Evolutionary conservation across 2,113 vertebrate species (phyloP).

Genomic region (Pterophyllum scalare): DNA sequence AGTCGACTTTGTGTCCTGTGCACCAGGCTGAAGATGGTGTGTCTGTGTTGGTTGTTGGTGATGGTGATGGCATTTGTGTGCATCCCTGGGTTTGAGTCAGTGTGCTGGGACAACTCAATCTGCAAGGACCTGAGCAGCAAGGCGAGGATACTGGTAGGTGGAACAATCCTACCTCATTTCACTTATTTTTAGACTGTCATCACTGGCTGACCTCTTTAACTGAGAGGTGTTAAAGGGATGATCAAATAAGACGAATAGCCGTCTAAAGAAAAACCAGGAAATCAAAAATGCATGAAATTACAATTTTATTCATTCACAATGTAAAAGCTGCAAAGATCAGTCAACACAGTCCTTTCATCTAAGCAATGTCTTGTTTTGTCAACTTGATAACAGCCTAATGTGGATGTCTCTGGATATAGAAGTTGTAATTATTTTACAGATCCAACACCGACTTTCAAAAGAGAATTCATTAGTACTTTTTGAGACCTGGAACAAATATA

Average conservation of each 20-base stretch:
- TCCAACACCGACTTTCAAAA: neutral
- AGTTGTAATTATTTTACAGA: neutral
- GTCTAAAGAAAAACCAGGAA: no score
- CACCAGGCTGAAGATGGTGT: slow-evolving; percentile 78
- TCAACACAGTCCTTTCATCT: neutral
- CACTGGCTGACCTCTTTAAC: neutral
- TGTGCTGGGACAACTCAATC: slow-evolving; percentile 77
- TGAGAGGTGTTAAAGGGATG: no score
- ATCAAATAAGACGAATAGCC: no score
- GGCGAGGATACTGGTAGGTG: slow-evolving; percentile 80
- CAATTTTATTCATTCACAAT: neutral
- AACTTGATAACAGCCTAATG: neutral
- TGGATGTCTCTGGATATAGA: neutral
- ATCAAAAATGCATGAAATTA: no score
- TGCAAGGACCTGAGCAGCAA: slow-evolving; percentile 81
- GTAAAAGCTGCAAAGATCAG: neutral
- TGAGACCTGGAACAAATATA: neutral
- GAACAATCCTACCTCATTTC: neutral
- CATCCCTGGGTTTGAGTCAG: slow-evolving; percentile 55
- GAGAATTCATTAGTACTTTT: neutral
- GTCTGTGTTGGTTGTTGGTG: slow-evolving; percentile 65
- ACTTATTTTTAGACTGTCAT: neutral
- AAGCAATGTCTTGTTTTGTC: neutral
- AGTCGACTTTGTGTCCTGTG: neutral
- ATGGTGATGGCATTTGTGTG: slow-evolving; percentile 74